phyloP scores from a whole-genome alignment of 2,113 vertebrate species.

The Otus sunia region DNA sequence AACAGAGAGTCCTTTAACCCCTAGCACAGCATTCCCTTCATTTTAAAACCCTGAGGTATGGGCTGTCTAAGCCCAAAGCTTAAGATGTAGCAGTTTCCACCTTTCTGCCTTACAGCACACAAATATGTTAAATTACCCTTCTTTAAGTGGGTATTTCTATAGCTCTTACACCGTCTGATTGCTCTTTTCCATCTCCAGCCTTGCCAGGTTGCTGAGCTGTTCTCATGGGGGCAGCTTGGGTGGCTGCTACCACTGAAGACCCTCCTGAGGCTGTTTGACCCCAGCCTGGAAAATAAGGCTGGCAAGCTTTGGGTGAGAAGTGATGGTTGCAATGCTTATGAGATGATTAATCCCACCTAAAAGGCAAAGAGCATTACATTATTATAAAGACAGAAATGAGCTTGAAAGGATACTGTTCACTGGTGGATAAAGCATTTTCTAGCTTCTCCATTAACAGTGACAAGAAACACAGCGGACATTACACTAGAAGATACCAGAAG shows the following conservation, averaged over 20 bases:
- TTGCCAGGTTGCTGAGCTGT: not conserved
- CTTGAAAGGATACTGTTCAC: not conserved
- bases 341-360: not conserved
- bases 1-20: not conserved
- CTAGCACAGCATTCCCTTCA: rapidly evolving
- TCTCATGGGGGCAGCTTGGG: not conserved
- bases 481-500: not conserved
- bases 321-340: not conserved
- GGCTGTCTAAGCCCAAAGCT: not conserved
- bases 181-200: not conserved
- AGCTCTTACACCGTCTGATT: not conserved
- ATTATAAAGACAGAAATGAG: not conserved
- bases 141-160: not conserved
- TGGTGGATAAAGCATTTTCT: not conserved
- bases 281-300: not conserved
- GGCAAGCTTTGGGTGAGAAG: not conserved
- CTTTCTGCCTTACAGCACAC: not conserved
- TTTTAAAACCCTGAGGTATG: not conserved
- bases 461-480: not conserved
- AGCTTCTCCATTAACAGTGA: not conserved
- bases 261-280: not conserved
- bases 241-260: not conserved
- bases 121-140: not conserved
- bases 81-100: not conserved
- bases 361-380: not conserved